These are phyloP conservation scores for Percopsis omiscomaycus DNA, from an alignment of 2,797 vertebrate genomes.

Conservation along the genomic window DNA sequence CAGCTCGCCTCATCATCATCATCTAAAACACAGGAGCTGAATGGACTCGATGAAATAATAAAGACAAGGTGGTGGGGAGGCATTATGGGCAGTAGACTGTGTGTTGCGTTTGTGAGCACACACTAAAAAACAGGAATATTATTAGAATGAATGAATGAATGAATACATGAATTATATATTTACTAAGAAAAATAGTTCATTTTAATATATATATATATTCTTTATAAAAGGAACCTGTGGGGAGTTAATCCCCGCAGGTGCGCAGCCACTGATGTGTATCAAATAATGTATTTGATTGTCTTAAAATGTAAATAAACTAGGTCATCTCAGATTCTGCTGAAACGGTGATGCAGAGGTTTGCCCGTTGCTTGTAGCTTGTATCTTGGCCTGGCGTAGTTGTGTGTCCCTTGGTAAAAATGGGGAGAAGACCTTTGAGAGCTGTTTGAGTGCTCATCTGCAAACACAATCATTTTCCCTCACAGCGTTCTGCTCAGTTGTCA, in stretches of 20 bases:
- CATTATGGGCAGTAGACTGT: not conserved
- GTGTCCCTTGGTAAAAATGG: not conserved
- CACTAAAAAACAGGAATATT: no score
- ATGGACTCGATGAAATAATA: not conserved
- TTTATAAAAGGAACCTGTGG: no score
- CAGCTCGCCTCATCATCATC: not conserved
- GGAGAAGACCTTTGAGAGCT: not conserved
- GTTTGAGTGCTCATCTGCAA: conserved; percentile 4
- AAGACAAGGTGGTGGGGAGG: not conserved
- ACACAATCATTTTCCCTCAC: conserved; percentile 2
- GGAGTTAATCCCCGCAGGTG: no score
- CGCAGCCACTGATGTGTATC: no score
- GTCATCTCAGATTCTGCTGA: not conserved
- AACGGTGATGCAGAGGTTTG: not conserved
- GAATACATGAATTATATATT: no score
- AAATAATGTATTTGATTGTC: not conserved
- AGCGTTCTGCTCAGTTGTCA: conserved; percentile 23
- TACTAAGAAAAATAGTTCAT: no score
- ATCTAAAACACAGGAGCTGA: not conserved
- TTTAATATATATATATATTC: no score
- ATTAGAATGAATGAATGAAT: no score
- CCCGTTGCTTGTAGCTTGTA: not conserved
- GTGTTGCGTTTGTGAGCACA: no score
- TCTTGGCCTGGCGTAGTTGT: not conserved
- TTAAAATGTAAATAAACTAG: not conserved